These are phyloP conservation scores for Hemibagrus guttatus DNA, from an alignment of 2,797 vertebrate genomes.

Conservation along the genomic window DNA sequence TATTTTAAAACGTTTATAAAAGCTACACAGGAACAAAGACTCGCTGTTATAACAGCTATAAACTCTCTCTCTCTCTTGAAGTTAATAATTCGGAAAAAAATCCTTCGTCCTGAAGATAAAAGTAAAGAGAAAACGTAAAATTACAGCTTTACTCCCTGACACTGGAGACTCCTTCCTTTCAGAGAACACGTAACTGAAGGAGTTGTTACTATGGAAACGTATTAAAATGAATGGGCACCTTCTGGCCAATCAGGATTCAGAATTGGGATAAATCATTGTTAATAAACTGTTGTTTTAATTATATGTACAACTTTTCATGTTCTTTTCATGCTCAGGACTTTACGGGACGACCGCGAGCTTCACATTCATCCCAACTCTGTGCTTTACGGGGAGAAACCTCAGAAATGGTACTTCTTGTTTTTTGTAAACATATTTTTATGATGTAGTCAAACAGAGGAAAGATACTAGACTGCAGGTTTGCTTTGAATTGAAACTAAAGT, in stretches of 20 bases:
- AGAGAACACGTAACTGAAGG: neutral
- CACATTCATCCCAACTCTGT: constrained; percentile 97
- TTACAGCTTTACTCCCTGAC: neutral
- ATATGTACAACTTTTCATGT: neutral
- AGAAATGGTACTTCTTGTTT: constrained; percentile 86
- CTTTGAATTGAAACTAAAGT: neutral
- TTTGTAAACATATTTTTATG: neutral
- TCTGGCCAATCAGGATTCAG: constrained; percentile 1
- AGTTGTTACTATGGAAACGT: neutral
- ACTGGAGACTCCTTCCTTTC: neutral
- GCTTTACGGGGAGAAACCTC: constrained; percentile 92
- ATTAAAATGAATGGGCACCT: neutral
- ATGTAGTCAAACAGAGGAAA: neutral
- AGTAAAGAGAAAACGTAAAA: neutral
- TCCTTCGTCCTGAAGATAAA: neutral
- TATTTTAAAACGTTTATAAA: neutral
- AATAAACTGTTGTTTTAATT: neutral
- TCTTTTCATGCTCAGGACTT: constrained; percentile 78
- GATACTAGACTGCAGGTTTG: neutral
- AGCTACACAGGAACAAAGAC: neutral
- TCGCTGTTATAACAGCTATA: neutral
- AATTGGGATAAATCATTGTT: neutral
- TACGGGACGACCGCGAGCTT: constrained; percentile 93
- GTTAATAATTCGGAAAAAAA: neutral
- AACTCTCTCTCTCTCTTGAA: neutral